Evolutionary conservation across 2,888 invertebrate species (phyloP), one percentile per base, ranked within the genome.

Genomic region (Yponomeuta cagnagella): DNA sequence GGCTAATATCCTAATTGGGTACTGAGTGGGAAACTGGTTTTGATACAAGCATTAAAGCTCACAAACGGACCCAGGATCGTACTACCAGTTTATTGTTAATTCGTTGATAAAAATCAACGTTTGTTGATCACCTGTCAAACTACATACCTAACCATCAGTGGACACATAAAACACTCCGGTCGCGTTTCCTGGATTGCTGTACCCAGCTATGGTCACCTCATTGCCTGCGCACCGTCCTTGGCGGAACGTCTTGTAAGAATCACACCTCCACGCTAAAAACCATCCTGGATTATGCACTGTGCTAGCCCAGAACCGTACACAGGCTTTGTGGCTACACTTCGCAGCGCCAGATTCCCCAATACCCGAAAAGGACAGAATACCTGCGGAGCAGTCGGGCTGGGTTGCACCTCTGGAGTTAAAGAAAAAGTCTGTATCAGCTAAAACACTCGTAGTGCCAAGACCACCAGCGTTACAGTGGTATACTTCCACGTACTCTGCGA

Each of bases 401-500:
- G 88, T 80, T 10, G 79, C 80, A 0, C 94, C 94, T 58, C 93
- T 92, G 75, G 93, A 94, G 76, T 94, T 94, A 1, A 94, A 88
- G 75, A 93, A 93, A 79, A 94, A 94, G 78, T 94, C 94, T 6
- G 92, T 83, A 70, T 93, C 93, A 1, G 92, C 94, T 52, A 94
- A 77, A 0, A 93, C 89, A 72, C 87, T 87, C 0, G 87, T 86
- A 0, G 92, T 88, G 1, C 93, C 93, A 2, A 93, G 77, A 0
- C 86, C 87, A 12, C 93, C 94, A 71, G 92, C 92, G 73, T 94
- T 94, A 48, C 94, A 94, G 77, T 94, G 94, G 73, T 94, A 90
- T 0, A 93, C 90, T 77, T 94, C 94, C 0, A 94, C 94, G 75
- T 94, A 93, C 0, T 89, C 85, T 0, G 94, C 94, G 48, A 94